Evolutionary conservation across 2,888 invertebrate genomes (phyloP), one percentile per base, ranked within the genome.

Genomic region (Tenthredo mesomela): DNA sequence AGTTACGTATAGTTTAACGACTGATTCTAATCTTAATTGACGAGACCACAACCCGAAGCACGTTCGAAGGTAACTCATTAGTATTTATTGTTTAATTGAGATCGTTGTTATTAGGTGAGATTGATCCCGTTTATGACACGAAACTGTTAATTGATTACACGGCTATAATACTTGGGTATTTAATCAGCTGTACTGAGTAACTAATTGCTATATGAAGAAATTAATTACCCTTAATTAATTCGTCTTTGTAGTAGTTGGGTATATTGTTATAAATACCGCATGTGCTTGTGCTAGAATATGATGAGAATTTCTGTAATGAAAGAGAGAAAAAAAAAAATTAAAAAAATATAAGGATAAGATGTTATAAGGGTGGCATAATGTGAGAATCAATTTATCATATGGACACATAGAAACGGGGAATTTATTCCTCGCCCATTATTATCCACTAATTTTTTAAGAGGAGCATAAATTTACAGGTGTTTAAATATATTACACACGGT

Each of bases 1-100:
- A 67, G 29, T 33, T 33, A 18, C 18, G 71, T 73, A 21, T 21
- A 43, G 21, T 43, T 10, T 73, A 73, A 21, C 71, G 43, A 43
- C 43, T 43, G 71, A 37, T 73, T 73, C 12, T 73, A 73, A 73
- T 73, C 71, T 73, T 73, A 73, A 73, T 73, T 73, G 71, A 73
- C 71, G 21, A 73, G 40, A 73, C 21, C 71, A 73, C 21, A 18
- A 18, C 33, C n/a, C 50, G 18, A 54, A 18, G 33, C 15, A 67
- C 67, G 67, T 5, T 33, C 33, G 71, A 18, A 73, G 40, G 21
- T 73, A 73, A 43, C 43, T 73, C 40, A 43, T 73, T 43, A 73
- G 37, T 73, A 73, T 73, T 73, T 73, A 73, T 43, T 73, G 71
- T 37, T 21, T 43, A 73, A 73, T 73, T 73, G 21, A 25, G 21